Evolutionary conservation across 2,113 vertebrate species (phyloP).

Genomic region (Nesogale talazaci): DNA sequence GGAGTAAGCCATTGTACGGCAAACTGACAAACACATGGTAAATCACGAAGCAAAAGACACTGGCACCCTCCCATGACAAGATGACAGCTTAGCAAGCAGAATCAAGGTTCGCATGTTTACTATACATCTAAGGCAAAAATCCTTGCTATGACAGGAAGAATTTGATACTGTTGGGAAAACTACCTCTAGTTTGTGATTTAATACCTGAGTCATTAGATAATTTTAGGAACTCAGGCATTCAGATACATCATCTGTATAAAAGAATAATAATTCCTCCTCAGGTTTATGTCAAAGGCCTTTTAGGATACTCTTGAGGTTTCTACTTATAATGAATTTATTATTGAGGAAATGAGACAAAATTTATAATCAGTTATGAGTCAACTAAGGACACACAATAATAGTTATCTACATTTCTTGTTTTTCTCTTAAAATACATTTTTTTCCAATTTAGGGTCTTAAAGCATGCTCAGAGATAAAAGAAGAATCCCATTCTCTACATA

Average conservation of each 20-base stretch:
- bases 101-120: background rate
- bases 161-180: background rate
- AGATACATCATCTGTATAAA: background rate
- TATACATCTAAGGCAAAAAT: background rate
- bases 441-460: background rate
- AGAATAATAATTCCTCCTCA: background rate
- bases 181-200: background rate
- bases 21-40: background rate
- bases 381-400: background rate
- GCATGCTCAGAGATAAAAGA: background rate
- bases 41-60: too few relatives aligned
- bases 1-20: background rate
- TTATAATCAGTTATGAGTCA: background rate
- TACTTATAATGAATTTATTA: background rate
- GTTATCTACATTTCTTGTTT: background rate
- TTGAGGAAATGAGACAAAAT: background rate
- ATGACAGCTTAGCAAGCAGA: background rate
- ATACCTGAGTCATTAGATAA: background rate
- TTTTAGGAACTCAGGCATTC: background rate
- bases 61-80: background rate
- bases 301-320: background rate
- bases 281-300: background rate
- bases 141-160: background rate
- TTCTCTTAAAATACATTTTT: background rate
- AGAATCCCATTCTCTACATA: background rate